Evolutionary conservation across 1,140 invertebrate genomes (phyloP).

Genomic region (Thalassaphorura encarpata): DNA sequence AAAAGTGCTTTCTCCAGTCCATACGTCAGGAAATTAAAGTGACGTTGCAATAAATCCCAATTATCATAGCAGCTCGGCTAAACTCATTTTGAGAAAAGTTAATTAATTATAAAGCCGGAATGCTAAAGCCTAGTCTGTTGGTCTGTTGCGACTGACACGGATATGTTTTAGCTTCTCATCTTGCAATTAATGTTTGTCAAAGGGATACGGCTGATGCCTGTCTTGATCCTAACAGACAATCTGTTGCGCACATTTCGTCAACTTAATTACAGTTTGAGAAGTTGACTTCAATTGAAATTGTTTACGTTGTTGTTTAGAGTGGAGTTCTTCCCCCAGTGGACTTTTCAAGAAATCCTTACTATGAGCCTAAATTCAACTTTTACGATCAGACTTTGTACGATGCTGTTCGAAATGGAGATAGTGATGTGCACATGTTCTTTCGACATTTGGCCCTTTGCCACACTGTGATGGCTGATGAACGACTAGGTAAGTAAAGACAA

Average conservation of each 20-base stretch:
- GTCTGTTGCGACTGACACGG: too few relatives aligned
- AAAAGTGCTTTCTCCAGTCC: too few relatives aligned
- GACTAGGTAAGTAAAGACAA: constrained; percentile 52
- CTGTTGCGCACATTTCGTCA: background rate
- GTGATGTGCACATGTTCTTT: constrained; percentile 75
- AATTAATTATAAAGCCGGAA: too few relatives aligned
- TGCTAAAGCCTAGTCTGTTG: too few relatives aligned
- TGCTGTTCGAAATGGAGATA: constrained; percentile 59
- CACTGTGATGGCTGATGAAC: constrained; percentile 94
- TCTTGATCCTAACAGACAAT: background rate
- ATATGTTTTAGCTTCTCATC: too few relatives aligned
- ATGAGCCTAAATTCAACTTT: constrained; percentile 86
- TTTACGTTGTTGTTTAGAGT: constrained; percentile 10
- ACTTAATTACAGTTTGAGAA: background rate
- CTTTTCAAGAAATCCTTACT: constrained; percentile 87
- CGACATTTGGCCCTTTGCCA: constrained; percentile 82
- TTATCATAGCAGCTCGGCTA: too few relatives aligned
- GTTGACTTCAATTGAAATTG: constrained; percentile 1
- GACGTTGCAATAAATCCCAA: too few relatives aligned
- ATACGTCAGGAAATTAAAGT: too few relatives aligned
- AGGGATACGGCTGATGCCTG: background rate
- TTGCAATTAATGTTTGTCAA: background rate
- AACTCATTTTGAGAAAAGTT: too few relatives aligned
- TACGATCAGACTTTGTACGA: constrained; percentile 81
- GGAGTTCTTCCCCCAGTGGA: constrained; percentile 55